Evolutionary conservation across 1,140 invertebrate species (phyloP), one percentile per base, ranked within the genome.

Genomic region (Drosophila watanabei): DNA sequence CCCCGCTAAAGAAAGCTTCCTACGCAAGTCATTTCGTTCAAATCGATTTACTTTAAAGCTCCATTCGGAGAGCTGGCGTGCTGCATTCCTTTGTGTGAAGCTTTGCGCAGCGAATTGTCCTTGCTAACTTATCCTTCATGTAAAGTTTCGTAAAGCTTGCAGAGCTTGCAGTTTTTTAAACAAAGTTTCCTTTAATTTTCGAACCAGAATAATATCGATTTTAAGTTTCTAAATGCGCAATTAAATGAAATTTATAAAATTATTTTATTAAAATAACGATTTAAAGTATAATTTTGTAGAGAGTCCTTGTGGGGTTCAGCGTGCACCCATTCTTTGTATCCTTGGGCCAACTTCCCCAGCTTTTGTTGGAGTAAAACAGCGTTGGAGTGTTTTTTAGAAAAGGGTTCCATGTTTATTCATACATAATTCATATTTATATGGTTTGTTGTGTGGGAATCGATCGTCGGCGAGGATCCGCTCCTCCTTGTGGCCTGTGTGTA

Each of bases 361-460:
- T 13, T 18, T 30, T 30, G 4, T 4, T 30, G 0, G 9, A 24
- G 2, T 56, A 16, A 30, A 63, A 35, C 9, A 14, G 2, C 14
- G 20, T 14, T 30, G 11, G 7, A 16, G 14, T 49, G 43, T 65
- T 69, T 70, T 70, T 70, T 70, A 70, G 49, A 71, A 71, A 71
- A 71, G 68, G 68, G 65, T 52, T 71, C 18, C 48, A 46, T 56
- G 24, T 71, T 71, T 71, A 71, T 70, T 71, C 33, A 58, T 72
- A 75, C 72, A 48, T 75, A 71, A 71, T 70, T 57, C 9, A 70
- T 71, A 57, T n/a, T 41, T 49, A 30, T 49, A 49, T 16, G 48
- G 56, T 64, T 71, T 71, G 24, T 57, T 70, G 49, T 71, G 49
- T 41, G 28, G 43, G 43, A 18, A 33, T 46, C 43, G 65, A 30